Percentiles rank a stretch among this genome's conserved stretches.
Evolutionary conservation across 2,113 vertebrate species (phyloP).

Genomic region (Pterocles gutturalis): DNA sequence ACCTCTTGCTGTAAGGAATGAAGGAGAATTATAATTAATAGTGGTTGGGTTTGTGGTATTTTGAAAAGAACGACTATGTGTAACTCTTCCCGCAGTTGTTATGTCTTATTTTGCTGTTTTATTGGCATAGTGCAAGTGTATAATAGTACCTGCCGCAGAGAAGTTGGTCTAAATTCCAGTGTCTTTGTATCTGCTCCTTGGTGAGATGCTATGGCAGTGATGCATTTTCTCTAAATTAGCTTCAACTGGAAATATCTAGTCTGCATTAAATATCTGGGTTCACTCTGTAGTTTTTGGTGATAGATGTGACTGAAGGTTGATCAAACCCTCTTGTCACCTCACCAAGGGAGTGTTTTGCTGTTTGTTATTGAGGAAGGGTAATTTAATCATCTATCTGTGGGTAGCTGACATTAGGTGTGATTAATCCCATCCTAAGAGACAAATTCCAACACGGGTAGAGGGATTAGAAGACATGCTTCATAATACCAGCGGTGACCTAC

Average conservation of each 20-base stretch:
- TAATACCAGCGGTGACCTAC: background rate
- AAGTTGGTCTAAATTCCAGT: background rate
- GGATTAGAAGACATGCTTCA: background rate
- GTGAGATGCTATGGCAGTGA: background rate
- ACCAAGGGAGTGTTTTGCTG: background rate
- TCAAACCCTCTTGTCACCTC: background rate
- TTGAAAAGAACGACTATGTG: accelerated
- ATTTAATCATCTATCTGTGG: background rate
- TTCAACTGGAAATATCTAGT: background rate
- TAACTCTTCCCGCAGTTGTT: background rate
- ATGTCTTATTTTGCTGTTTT: background rate
- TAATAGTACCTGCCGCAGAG: background rate
- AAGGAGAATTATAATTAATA: background rate
- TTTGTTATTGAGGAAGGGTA: background rate
- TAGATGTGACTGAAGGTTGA: background rate
- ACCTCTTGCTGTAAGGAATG: background rate
- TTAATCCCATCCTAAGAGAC: background rate
- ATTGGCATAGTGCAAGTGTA: background rate
- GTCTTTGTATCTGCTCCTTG: background rate
- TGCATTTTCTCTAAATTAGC: background rate
- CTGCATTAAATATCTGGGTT: background rate
- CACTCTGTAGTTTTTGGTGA: background rate
- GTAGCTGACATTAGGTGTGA: background rate
- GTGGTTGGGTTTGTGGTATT: background rate
- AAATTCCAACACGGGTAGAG: background rate